Evolutionary conservation across 2,797 vertebrate genomes (phyloP).

Genomic region (Miichthys miiuy): DNA sequence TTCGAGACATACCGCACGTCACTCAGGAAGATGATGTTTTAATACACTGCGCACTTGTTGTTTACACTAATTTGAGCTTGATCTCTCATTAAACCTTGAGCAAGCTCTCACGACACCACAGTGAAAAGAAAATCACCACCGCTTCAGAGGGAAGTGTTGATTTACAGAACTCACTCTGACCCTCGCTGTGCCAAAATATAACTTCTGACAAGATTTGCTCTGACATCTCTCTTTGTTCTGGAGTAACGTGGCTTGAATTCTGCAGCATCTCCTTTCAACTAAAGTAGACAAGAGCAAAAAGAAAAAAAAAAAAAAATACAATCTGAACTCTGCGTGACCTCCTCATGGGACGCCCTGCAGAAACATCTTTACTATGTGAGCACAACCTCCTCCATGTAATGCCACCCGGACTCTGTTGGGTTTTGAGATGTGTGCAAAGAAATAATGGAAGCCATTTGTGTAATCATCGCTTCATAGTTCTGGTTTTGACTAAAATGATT

Average conservation of each 20-base stretch:
- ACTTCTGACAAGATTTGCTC: constrained; percentile 75
- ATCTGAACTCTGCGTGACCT: constrained; percentile 81
- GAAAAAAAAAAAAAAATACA: constrained; percentile 47
- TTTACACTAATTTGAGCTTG: constrained; percentile 44
- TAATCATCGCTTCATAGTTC: background rate
- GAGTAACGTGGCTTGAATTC: constrained; percentile 76
- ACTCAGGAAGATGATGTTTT: constrained; percentile 22
- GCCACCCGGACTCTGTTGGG: constrained; percentile 15
- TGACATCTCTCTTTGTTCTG: constrained; percentile 81
- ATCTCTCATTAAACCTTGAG: constrained; percentile 40
- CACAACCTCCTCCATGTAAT: constrained; percentile 27
- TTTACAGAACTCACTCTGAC: constrained; percentile 49
- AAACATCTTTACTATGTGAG: constrained; percentile 53
- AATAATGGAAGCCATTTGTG: background rate
- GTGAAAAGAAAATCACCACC: constrained; percentile 43
- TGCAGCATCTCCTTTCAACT: constrained; percentile 74
- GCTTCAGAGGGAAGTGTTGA: constrained; percentile 42
- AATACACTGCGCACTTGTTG: constrained; percentile 13
- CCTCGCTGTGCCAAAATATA: constrained; percentile 60
- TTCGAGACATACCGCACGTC: background rate
- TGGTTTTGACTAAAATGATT: background rate
- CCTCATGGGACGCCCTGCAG: constrained; percentile 70
- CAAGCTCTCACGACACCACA: constrained; percentile 20
- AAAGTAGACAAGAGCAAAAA: constrained; percentile 63
- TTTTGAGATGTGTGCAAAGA: constrained; percentile 26